Conservation (phyloP, 2,888 invertebrate genomes). For the Acanthoscelides obtectus region DNA sequence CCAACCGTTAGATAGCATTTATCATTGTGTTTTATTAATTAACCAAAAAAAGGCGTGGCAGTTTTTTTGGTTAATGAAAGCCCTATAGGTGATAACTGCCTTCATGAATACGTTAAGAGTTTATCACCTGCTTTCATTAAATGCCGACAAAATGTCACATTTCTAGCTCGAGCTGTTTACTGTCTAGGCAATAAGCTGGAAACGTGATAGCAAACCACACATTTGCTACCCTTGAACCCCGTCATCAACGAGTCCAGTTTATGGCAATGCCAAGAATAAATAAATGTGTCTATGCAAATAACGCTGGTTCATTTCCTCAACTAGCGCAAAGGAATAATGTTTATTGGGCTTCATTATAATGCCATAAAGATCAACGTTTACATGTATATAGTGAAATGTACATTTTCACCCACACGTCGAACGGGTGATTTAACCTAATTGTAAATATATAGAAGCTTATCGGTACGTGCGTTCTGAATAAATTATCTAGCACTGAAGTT, state of each 20-base stretch:
- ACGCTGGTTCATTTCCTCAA: not conserved
- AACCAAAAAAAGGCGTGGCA: too few relatives aligned
- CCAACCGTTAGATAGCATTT: too few relatives aligned
- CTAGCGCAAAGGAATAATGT: not conserved
- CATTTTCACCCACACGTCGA: not conserved
- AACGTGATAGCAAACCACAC: not conserved
- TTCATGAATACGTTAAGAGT: too few relatives aligned
- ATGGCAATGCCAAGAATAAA: not conserved
- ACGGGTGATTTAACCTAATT: not conserved
- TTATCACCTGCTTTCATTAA: not conserved
- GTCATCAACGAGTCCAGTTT: not conserved
- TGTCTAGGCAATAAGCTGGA: not conserved
- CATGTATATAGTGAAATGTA: not conserved
- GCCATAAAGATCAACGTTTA: not conserved
- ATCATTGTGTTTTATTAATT: too few relatives aligned
- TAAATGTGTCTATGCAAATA: not conserved
- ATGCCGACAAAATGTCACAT: not conserved
- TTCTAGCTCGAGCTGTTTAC: not conserved
- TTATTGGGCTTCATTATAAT: not conserved
- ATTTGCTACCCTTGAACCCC: not conserved
- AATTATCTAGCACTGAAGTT: too few relatives aligned
- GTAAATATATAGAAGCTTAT: not conserved
- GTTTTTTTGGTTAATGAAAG: too few relatives aligned
- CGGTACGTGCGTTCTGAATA: not conserved
- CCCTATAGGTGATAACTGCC: too few relatives aligned